Evolutionary conservation across 2,113 vertebrate genomes (phyloP), one percentile per base, ranked within the genome.

Genomic region (Lates calcarifer): DNA sequence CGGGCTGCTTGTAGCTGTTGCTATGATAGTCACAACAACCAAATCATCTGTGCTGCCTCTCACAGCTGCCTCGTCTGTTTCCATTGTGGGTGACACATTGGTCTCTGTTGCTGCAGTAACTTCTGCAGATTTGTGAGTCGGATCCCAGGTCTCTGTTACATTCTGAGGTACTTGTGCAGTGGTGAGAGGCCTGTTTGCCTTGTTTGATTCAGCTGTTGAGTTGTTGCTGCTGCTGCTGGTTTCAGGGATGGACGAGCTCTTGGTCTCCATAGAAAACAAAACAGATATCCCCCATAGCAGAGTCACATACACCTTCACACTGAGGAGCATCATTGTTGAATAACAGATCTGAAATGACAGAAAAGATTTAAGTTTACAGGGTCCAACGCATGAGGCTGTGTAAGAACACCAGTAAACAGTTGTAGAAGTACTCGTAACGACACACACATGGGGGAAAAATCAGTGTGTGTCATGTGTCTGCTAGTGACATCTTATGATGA

Each of bases 261-360:
- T n/a, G 1, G 65, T 65, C 39, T 74, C 77, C 63, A 24, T 10
- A 1, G 64, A 12, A 6, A 86, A 60, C 67, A 84, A 35, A 26
- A 81, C 2, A 17, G 78, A 77, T 3, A 81, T 2, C 28, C 65
- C 79, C 72, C 75, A 88, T 1, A 93, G 35, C 43, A 91, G 26
- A 39, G 65, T 45, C 41, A 73, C 39, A 33, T 2, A 64, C 1
- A 3, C 63, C 79, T 79, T 87, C 53, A 58, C 13, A 47, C 5
- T n/a, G 71, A 65, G 5, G 12, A 15, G 65, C 62, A 60, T 55
- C 82, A 74, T 91, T 17, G 45, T 74, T 49, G 74, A 37, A 24
- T 14, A 10, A 37, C 31, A 57, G 26, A 58, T 79, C 93, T 94
- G 91, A 79, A 89, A 86, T 39, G 3, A 78, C 14, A 89, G 65